Base-by-base conservation (phyloP, 1,140 invertebrate genomes). In the Papilio machaon region DNA sequence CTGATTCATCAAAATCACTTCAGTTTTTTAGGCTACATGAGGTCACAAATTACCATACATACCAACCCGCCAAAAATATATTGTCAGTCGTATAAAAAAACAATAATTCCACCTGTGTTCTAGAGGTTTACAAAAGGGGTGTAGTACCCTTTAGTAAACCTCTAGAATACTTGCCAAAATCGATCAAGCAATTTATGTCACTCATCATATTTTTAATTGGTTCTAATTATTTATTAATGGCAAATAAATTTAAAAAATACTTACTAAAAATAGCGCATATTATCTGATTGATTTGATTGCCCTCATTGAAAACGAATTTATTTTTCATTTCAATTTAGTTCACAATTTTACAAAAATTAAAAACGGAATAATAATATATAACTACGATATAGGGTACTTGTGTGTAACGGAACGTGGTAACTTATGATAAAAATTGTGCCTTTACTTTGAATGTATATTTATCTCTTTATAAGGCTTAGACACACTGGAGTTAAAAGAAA, bases 241-340 rank as follows among this genome's bases (percentile, higher is more conserved):
- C 17, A 58, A 19, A 8, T 58, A 58, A 58, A 7, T 11, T 2
- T 8, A n/a, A 58, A 19, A 79, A 23, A 49, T 60, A 86, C 85
- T 85, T 79, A 86, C 85, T 84, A 23, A 86, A 78, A 75, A 86
- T 70, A 19, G 85, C 85, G 73, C 84, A 85, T 80, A 86, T 54
- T 81, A 86, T 80, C 58, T 86, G 85, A 83, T 86, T 87, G 0
- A 84, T 64, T 76, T 84, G 77, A 75, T 83, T 85, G 8, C 83
- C 84, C 81, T 85, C 86, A 35, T 76, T 76, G 10, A 76, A 35
- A 9, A 52, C 23, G 47, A 79, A 87, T 84, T 81, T 82, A 75
- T 43, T 70, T 52, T 77, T 83, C 47, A 64, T 80, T 81, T 81
- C 8, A 23, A 74, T 15, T 74, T 5, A 7, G 0, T 43, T 47